Conservation (phyloP, 2,888 invertebrate species). For the Sericinus montela region DNA sequence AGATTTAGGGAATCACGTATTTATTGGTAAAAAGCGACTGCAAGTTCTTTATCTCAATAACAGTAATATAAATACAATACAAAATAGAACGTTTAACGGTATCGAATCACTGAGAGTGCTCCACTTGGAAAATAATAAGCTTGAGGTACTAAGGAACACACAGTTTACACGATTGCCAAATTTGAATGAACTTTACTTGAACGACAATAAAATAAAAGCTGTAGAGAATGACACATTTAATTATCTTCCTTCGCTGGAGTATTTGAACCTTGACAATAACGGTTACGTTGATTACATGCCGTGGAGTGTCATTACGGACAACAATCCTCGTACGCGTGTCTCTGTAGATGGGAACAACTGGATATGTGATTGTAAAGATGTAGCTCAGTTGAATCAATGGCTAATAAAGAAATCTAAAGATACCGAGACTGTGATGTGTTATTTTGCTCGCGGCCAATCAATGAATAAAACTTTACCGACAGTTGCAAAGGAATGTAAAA, state of each 20-base stretch:
- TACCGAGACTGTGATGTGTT: slow-evolving; percentile 83
- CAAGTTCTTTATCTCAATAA: slow-evolving; percentile 88
- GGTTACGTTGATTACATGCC: slow-evolving; percentile 87
- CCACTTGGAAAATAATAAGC: slow-evolving; percentile 87
- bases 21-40: slow-evolving; percentile 91
- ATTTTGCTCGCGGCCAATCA: slow-evolving; percentile 74
- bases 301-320: slow-evolving; percentile 83
- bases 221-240: slow-evolving; percentile 89
- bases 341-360: slow-evolving; percentile 88
- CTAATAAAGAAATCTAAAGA: slow-evolving; percentile 83
- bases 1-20: slow-evolving; percentile 89
- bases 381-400: slow-evolving; percentile 85
- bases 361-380: slow-evolving; percentile 89
- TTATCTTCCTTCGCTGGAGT: slow-evolving; percentile 84
- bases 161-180: slow-evolving; percentile 88
- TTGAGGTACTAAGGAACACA: slow-evolving; percentile 85
- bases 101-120: slow-evolving; percentile 85
- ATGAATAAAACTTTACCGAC: slow-evolving; percentile 74
- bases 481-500: slow-evolving; percentile 77
- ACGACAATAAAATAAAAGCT: slow-evolving; percentile 85
- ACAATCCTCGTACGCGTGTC: slow-evolving; percentile 83
- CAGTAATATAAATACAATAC: slow-evolving; percentile 86
- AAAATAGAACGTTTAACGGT: slow-evolving; percentile 91
- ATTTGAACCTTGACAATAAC: slow-evolving; percentile 87
- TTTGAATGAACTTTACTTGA: slow-evolving; percentile 86